Conservation (phyloP, 2,888 invertebrate species). For the Eristalis intricaria region DNA sequence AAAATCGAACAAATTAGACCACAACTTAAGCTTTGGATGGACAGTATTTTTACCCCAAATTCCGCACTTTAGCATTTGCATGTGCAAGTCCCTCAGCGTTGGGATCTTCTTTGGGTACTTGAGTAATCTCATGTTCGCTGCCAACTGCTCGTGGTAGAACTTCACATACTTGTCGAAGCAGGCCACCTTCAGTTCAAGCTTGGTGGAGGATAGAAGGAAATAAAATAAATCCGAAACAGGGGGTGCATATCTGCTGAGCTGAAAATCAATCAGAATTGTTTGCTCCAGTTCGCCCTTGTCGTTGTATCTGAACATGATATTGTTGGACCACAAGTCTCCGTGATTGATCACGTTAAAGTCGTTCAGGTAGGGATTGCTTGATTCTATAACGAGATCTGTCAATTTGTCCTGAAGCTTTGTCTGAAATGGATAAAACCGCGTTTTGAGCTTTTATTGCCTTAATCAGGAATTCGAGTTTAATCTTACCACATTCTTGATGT, state of each 20-base stretch:
- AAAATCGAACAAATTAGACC: constrained; percentile 1
- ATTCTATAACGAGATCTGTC: neutral
- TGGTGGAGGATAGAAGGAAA: constrained; percentile 77
- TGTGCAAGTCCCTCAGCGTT: constrained; percentile 76
- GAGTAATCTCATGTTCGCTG: constrained; percentile 74
- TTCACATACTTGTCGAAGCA: constrained; percentile 77
- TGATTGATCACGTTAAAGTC: constrained; percentile 77
- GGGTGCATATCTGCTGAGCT: constrained; percentile 74
- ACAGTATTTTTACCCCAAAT: neutral
- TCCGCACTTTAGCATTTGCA: constrained; percentile 72
- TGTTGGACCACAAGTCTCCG: constrained; percentile 79
- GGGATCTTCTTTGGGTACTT: constrained; percentile 76
- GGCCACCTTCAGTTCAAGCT: constrained; percentile 76
- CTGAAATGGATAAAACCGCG: neutral
- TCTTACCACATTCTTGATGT: neutral
- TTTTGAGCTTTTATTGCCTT: neutral
- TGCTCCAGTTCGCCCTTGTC: constrained; percentile 76
- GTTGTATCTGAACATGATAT: constrained; percentile 77
- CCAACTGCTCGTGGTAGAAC: constrained; percentile 77
- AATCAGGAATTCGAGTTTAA: neutral
- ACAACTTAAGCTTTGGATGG: neutral
- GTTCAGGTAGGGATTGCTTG: constrained; percentile 25
- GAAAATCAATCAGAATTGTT: constrained; percentile 77
- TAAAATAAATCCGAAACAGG: constrained; percentile 76
- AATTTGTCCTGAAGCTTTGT: neutral